Conservation (phyloP, 2,797 vertebrate species). For the Pygocentrus nattereri region DNA sequence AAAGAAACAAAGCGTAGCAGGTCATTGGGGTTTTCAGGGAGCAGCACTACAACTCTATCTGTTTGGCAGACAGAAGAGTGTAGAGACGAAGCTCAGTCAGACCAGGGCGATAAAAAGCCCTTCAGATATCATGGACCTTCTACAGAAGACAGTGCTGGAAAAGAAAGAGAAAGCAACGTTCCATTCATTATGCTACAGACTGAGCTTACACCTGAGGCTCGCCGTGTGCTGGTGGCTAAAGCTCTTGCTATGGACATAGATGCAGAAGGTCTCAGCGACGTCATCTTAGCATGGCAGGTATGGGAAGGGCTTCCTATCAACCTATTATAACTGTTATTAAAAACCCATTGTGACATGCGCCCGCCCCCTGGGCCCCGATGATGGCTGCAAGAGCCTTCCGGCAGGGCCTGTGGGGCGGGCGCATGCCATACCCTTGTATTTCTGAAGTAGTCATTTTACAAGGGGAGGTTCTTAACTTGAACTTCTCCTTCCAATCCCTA, state of each 20-base stretch:
- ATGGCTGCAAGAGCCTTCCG: too few species aligned
- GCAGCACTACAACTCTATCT: conserved; percentile 44
- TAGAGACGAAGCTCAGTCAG: not conserved
- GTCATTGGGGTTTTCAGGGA: conserved; percentile 74
- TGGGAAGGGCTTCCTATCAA: conserved; percentile 29
- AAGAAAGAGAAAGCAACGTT: conserved; percentile 47
- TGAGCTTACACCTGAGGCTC: conserved; percentile 81
- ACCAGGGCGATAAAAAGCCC: conserved; percentile 39
- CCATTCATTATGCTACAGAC: conserved; percentile 76
- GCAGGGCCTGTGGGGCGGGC: too few species aligned
- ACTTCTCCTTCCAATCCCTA: too few species aligned
- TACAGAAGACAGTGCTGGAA: conserved; percentile 43
- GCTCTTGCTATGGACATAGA: conserved; percentile 84
- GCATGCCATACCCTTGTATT: too few species aligned
- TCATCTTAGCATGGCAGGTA: conserved; percentile 93
- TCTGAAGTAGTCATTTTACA: not conserved
- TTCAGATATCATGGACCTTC: not conserved
- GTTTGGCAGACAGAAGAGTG: conserved; percentile 53
- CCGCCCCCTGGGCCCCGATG: too few species aligned
- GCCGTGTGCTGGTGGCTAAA: conserved; percentile 85
- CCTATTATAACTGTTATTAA: not conserved
- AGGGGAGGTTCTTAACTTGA: not conserved
- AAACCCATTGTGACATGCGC: too few species aligned
- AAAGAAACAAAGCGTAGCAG: conserved; percentile 81
- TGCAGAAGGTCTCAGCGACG: conserved; percentile 79